These are phyloP conservation scores for Polietes domitor DNA, from an alignment of 2,888 invertebrate genomes.

Conservation along the genomic window DNA sequence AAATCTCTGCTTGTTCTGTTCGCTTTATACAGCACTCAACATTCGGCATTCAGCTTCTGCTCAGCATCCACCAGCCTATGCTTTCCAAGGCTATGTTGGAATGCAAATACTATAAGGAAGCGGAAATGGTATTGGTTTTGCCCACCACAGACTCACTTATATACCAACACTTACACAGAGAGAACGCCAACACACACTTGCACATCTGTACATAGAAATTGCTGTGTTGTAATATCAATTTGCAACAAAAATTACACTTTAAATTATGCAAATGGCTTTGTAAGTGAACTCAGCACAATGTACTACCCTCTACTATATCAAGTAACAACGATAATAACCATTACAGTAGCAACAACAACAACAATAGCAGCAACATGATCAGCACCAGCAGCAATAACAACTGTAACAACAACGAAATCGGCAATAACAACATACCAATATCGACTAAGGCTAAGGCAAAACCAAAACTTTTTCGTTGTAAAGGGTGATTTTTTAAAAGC, in stretches of 20 bases:
- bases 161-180: not conserved
- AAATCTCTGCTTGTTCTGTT: too few relatives aligned
- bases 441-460: constrained; percentile 18
- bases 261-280: constrained; percentile 74
- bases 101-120: not conserved
- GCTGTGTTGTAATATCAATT: constrained; percentile 72
- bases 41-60: not conserved
- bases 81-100: not conserved
- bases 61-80: not conserved
- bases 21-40: not conserved
- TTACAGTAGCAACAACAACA: constrained; percentile 8
- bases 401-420: not conserved
- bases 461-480: not conserved
- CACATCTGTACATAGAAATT: constrained; percentile 67
- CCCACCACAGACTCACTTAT: not conserved
- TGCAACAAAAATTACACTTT: constrained; percentile 71
- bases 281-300: constrained; percentile 51
- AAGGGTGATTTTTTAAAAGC: too few relatives aligned
- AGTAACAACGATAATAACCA: constrained; percentile 62
- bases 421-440: constrained; percentile 20
- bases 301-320: not conserved
- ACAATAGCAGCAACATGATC: not conserved
- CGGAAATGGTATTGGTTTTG: not conserved
- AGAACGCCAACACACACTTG: not conserved
- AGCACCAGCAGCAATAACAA: not conserved